phyloP scores from a whole-genome alignment of 1,140 invertebrate genomes.

The Grapholita molesta region DNA sequence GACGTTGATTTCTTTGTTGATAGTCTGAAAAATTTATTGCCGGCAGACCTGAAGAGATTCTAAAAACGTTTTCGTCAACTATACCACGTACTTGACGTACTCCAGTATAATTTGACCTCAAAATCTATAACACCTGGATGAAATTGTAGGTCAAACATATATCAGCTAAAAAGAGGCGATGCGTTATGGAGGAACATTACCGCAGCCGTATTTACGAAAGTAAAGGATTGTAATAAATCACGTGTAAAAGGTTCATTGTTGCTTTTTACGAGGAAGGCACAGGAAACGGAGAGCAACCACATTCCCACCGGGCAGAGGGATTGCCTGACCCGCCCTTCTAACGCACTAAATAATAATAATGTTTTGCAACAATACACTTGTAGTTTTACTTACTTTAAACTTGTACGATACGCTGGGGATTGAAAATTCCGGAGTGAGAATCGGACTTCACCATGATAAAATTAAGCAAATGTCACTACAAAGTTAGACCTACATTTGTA shows the following conservation, averaged over 20 bases:
- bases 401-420: background rate
- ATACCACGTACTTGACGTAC: background rate
- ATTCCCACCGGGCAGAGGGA: conserved; percentile 1
- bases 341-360: conserved; percentile 2
- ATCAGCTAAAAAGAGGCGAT: background rate
- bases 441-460: no score
- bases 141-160: background rate
- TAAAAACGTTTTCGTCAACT: background rate
- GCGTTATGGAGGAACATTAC: background rate
- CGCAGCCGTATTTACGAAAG: conserved; percentile 12
- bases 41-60: background rate
- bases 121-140: background rate
- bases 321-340: conserved; percentile 1
- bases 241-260: conserved; percentile 16
- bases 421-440: no score
- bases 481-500: no score
- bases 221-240: conserved; percentile 16
- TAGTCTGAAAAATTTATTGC: background rate
- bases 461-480: no score
- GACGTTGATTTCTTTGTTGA: background rate
- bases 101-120: background rate
- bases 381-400: background rate
- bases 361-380: background rate
- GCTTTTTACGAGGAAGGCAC: background rate
- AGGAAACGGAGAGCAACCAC: background rate